Evolutionary conservation across 2,113 vertebrate species (phyloP), one percentile per base, ranked within the genome.

Genomic region (Atherinomorus stipes): DNA sequence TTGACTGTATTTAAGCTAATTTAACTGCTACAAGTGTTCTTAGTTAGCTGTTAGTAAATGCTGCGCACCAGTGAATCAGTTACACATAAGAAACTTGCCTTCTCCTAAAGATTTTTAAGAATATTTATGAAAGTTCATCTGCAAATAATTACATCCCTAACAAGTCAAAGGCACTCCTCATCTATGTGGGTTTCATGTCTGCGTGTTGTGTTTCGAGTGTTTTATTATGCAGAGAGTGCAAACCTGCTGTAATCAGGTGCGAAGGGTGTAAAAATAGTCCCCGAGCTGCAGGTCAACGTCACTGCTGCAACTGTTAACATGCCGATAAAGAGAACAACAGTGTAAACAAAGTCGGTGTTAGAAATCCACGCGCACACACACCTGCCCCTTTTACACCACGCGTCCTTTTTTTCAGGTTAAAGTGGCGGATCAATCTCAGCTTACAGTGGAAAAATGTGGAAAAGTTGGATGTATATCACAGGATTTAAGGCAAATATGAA

Each of bases 221-320:
- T 11, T 51, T 23, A 22, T 66, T 22, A 66, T 53, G 25, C 38
- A 40, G 52, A 53, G 49, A 42, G 49, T 23, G 64, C 64, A 40
- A 65, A 52, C 37, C 21, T 0, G 11, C 64, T 22, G 13, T 28
- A 31, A 68, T 68, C 3, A 3, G 52, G 23, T 53, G 34, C 49
- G 12, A 40, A n/a, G 37, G 59, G 15, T 0, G 31, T 53, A 34
- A 52, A 26, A 34, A 62, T 37, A 28, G 58, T 11, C n/a, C 42
- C 45, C 37, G 49, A 26, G 52, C 52, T 11, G 56, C 34, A 12
- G 18, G 42, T 13, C 40, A 62, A 11, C 44, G 26, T 54, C 26
- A 31, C 52, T 11, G 26, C 60, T n/a, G 40, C 25, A 45, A 47
- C 60, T 7, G 18, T 28, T 34, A 42, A n/a, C 19, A 40, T 5